These are phyloP conservation scores for Amphipyra berbera DNA, from an alignment of 2,888 invertebrate genomes.

Conservation along the genomic window DNA sequence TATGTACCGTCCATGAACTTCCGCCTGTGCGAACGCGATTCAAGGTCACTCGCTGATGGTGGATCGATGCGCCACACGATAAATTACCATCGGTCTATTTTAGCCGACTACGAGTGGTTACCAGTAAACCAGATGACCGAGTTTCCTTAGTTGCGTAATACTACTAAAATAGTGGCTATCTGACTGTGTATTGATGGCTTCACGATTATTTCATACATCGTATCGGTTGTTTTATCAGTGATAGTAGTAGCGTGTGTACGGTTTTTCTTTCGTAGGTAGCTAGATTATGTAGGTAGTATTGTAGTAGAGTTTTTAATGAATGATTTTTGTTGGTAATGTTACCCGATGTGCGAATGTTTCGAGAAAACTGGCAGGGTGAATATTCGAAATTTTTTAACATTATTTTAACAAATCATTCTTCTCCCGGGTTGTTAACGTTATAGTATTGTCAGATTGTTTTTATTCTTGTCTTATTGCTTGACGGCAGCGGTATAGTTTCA, in stretches of 20 bases:
- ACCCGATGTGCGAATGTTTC: constrained; percentile 5
- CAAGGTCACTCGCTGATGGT: constrained; percentile 81
- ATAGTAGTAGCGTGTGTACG: constrained; percentile 30
- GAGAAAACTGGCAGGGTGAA: too few species aligned
- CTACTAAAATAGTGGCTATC: constrained; percentile 70
- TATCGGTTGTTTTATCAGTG: constrained; percentile 36
- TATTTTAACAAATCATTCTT: too few species aligned
- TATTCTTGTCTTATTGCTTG: too few species aligned
- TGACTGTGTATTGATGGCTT: constrained; percentile 33
- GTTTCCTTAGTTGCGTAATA: constrained; percentile 80
- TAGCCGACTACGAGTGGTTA: constrained; percentile 73
- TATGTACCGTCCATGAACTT: constrained; percentile 84
- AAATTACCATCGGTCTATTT: constrained; percentile 74
- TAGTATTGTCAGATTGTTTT: too few species aligned
- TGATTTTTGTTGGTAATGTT: constrained; percentile 12
- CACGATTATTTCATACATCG: constrained; percentile 30
- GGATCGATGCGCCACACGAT: constrained; percentile 80
- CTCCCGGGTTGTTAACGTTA: too few species aligned
- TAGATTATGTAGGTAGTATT: neutral
- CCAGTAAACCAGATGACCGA: constrained; percentile 82
- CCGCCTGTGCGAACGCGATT: constrained; percentile 74
- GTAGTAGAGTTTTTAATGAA: constrained; percentile 25
- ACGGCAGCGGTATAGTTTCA: too few species aligned
- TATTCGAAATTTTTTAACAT: too few species aligned
- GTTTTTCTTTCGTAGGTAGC: constrained; percentile 28